Conservation (phyloP, 1,140 invertebrate species). For the Rhysida immarginata region DNA sequence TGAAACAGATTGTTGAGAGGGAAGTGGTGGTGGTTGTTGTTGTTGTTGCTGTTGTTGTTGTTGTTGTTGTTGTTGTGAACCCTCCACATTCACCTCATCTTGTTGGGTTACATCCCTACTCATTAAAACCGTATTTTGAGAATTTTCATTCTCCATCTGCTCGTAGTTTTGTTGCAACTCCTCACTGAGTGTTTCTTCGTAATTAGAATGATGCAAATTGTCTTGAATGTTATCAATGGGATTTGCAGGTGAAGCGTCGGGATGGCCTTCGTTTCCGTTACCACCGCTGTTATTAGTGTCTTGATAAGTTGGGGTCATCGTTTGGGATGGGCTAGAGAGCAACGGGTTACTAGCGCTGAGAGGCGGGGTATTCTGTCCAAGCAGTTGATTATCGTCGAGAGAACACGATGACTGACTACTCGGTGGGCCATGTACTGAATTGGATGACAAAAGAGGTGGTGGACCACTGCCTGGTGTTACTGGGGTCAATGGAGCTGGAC, state of each 20-base stretch:
- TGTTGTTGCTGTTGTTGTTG: constrained; percentile 21
- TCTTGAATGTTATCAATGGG: constrained; percentile 6
- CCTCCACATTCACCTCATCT: neutral
- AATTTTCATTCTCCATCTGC: constrained; percentile 17
- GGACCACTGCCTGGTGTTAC: constrained; percentile 9
- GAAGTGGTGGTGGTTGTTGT: constrained; percentile 18
- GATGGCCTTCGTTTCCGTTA: too few relatives aligned
- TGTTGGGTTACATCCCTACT: neutral
- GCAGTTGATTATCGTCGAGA: constrained; percentile 3
- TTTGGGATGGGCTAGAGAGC: constrained; percentile 1
- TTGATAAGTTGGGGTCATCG: neutral
- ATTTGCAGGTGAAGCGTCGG: neutral
- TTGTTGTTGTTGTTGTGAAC: constrained; percentile 17
- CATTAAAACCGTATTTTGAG: neutral
- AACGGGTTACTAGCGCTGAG: constrained; percentile 9
- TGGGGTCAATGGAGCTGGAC: constrained; percentile 9
- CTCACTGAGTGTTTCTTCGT: constrained; percentile 18
- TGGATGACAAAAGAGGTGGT: neutral
- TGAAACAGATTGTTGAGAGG: neutral
- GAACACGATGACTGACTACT: constrained; percentile 11
- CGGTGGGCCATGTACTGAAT: constrained; percentile 5
- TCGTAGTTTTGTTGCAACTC: constrained; percentile 21
- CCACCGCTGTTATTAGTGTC: neutral
- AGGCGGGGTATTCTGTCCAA: constrained; percentile 9
- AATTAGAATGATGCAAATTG: constrained; percentile 10